phyloP scores from a whole-genome alignment of 2,797 vertebrate species.

The Myotis myotis region DNA sequence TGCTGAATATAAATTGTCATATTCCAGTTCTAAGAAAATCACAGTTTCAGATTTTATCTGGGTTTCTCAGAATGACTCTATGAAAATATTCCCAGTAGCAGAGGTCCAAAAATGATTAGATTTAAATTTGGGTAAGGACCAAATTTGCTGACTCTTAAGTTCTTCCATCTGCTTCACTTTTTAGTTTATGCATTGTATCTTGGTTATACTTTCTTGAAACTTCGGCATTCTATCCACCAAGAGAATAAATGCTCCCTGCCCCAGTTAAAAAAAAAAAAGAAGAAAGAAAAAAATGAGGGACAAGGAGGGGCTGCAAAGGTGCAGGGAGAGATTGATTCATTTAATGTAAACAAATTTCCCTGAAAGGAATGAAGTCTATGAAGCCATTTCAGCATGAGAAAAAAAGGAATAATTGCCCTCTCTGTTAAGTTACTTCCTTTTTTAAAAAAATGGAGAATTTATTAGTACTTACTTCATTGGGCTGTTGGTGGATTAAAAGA shows the following conservation, averaged over 20 bases:
- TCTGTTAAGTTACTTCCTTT: neutral
- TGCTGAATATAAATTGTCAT: constrained; percentile 67
- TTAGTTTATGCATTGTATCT: neutral
- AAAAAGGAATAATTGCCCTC: neutral
- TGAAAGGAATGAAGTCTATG: too few species aligned
- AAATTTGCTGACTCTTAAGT: neutral
- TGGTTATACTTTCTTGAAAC: neutral
- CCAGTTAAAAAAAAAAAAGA: too few species aligned
- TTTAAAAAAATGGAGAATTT: neutral
- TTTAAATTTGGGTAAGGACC: neutral
- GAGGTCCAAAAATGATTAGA: neutral
- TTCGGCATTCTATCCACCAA: neutral
- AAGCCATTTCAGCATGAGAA: too few species aligned
- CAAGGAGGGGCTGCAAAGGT: too few species aligned
- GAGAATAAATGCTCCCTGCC: neutral
- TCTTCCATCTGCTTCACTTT: neutral
- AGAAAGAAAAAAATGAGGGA: too few species aligned
- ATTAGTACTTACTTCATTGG: neutral
- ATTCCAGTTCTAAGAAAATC: constrained; percentile 41
- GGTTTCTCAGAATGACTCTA: neutral
- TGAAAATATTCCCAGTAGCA: neutral
- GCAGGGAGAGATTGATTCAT: too few species aligned
- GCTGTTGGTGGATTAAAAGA: neutral
- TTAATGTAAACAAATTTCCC: too few species aligned
- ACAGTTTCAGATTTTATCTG: neutral